Base-by-base conservation (phyloP, 2,797 vertebrate species). In the Macropodus opercularis region DNA sequence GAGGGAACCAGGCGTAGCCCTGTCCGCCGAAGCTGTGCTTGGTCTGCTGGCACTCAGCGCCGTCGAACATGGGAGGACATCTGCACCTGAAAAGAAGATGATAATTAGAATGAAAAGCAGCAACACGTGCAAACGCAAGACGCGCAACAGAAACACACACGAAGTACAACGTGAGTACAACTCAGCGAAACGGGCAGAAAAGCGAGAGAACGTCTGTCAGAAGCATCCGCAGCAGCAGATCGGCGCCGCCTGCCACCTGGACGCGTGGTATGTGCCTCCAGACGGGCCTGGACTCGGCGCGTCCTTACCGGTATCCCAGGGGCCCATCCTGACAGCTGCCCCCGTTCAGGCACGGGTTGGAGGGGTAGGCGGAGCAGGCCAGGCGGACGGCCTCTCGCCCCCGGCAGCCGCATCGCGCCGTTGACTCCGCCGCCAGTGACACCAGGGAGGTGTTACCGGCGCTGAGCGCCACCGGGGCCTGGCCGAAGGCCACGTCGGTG, bases 11-110 rank as follows among this genome's bases (percentile, higher is more conserved):
- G 67, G 95, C 94, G 35, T 95, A 96, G 39, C 95, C 95, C 0
- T 86, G 86, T 0, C 94, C 94, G 3, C 86, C 88, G 43, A 96
- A 97, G 54, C 91, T 94, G 86, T 88, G 94, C 50, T 93, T 94
- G 68, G 93, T 96, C 87, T 95, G 95, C 83, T 97, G 94, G 75
- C 95, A 97, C 62, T 95, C 92, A 0, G 95, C 95, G 3, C 95
- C 95, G 0, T 96, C 91, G 36, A 93, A 94, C 90, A 93, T 91
- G 41, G 92, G 83, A 19, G 89, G 80, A 80, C 95, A 97, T 62
- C 85, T 87, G 72, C 95, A 97, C 35, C 95, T 96, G 79, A 50
- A n/a, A n/a, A n/a, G n/a, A n/a, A n/a, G n/a, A n/a, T n/a, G n/a
- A n/a, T n/a, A n/a, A n/a, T n/a, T n/a, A n/a, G n/a, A n/a, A n/a